Evolutionary conservation across 2,113 vertebrate genomes (phyloP).

Genomic region (Halichoeres trimaculatus): DNA sequence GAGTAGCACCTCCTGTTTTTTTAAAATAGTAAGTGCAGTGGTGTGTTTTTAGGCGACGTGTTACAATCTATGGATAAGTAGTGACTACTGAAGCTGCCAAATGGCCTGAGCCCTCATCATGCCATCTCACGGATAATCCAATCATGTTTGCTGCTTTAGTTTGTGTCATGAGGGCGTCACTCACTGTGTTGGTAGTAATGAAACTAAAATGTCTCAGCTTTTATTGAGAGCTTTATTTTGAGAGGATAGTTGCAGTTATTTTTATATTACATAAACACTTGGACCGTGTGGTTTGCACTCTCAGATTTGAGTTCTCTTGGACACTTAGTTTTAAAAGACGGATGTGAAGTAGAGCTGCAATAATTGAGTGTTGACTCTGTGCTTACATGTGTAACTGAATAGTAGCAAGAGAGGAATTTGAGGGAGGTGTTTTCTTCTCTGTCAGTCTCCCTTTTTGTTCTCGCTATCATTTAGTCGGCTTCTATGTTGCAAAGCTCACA

Average conservation of each 20-base stretch:
- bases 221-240: conserved; percentile 8
- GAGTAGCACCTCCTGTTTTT: conserved; percentile 26
- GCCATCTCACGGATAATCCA: conserved; percentile 24
- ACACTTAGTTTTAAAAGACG: conserved; percentile 20
- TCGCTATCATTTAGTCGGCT: conserved; percentile 20
- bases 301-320: conserved; percentile 34
- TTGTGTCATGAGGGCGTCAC: background rate
- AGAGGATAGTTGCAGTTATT: conserved; percentile 23
- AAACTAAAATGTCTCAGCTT: conserved; percentile 11
- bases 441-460: conserved; percentile 10
- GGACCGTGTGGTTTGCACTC: conserved; percentile 54
- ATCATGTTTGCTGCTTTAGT: conserved; percentile 55
- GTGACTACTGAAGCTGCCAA: conserved; percentile 41
- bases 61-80: conserved; percentile 8
- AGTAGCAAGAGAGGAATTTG: background rate
- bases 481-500: conserved; percentile 13
- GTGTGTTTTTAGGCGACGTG: background rate
- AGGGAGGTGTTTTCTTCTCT: conserved; percentile 21
- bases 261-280: conserved; percentile 28
- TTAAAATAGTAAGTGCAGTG: background rate
- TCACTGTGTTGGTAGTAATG: conserved; percentile 41
- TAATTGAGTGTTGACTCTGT: conserved; percentile 16
- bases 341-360: conserved; percentile 39
- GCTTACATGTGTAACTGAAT: conserved; percentile 23
- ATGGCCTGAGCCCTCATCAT: conserved; percentile 5